Evolutionary conservation across 2,113 vertebrate genomes (phyloP), one percentile per base, ranked within the genome.

Genomic region (Xiphophorus maculatus): DNA sequence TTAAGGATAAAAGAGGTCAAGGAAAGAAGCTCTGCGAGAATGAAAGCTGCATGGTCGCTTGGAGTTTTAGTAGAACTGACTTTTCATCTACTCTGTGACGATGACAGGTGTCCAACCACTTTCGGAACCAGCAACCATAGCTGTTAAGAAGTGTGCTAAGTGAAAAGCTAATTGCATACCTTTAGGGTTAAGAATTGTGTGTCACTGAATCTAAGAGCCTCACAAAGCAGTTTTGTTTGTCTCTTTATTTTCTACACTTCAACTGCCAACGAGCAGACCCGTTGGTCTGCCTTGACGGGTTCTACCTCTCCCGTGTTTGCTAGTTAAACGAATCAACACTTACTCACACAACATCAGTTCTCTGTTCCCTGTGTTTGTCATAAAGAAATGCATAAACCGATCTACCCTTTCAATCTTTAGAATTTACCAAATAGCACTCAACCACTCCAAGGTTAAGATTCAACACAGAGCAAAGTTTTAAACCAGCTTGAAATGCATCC

Each of bases 271-370:
- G 10, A 75, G 40, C 4, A 85, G 90, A 95, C 94, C 90, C 86
- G 94, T 93, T 82, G 19, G 71, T 93, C 94, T 90, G 94, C 93
- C 90, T 92, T 28, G 89, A 94, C 94, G 69, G 87, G 94, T 95
- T 94, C 81, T 60, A 2, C 76, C 69, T 86, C 74, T 75, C 51
- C 68, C 28, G 3, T 84, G 63, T 76, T 80, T 81, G 27, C 62
- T 28, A 7, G 29, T 1, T 4, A 68, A 81, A 77, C 71, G 0
- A 68, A 80, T 63, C 81, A 75, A 1, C 10, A 29, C 68, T 79
- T 67, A 68, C 22, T 74, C 71, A 74, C 68, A 76, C 73, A 75
- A 71, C 74, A 69, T 9, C 25, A 63, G n/a, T 73, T 63, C 62
- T 88, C 70, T 71, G 63, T 44, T 74, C 74, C 58, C 40, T 33